Evolutionary conservation across 2,888 invertebrate species (phyloP).

Genomic region (Eubasilissa splendida): DNA sequence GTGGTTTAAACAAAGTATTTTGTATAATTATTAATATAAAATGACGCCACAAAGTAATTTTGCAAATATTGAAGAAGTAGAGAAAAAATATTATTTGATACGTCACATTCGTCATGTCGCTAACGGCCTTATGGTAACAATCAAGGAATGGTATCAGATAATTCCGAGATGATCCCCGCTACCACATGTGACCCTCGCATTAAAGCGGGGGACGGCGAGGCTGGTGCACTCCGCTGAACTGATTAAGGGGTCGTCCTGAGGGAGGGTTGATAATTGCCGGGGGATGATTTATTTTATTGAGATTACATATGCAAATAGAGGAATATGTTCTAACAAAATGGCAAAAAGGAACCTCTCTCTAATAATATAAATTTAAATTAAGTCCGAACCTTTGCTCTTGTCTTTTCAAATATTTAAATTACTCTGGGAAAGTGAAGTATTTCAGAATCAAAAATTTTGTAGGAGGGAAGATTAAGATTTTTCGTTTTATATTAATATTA

Average conservation of each 20-base stretch:
- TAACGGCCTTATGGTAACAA: slow-evolving; percentile 22
- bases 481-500: too few relatives aligned
- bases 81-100: too few relatives aligned
- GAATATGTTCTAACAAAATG: slow-evolving; percentile 18
- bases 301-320: slow-evolving; percentile 52
- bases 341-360: slow-evolving; percentile 18
- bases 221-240: slow-evolving; percentile 48
- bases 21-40: too few relatives aligned
- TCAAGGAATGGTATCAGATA: slow-evolving; percentile 28
- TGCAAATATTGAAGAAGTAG: too few relatives aligned
- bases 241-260: slow-evolving; percentile 44
- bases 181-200: slow-evolving; percentile 35
- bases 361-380: slow-evolving; percentile 38
- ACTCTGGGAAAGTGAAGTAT: too few relatives aligned
- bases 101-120: slow-evolving; percentile 8
- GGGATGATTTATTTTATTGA: slow-evolving; percentile 54
- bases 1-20: too few relatives aligned
- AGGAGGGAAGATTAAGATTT: too few relatives aligned
- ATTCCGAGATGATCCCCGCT: slow-evolving; percentile 18
- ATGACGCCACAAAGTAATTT: too few relatives aligned
- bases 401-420: too few relatives aligned
- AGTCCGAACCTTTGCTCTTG: not conserved
- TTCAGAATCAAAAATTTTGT: too few relatives aligned
- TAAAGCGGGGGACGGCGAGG: slow-evolving; percentile 17
- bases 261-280: slow-evolving; percentile 55